phyloP scores from a whole-genome alignment of 2,113 vertebrate species.

The Symphodus melops region DNA sequence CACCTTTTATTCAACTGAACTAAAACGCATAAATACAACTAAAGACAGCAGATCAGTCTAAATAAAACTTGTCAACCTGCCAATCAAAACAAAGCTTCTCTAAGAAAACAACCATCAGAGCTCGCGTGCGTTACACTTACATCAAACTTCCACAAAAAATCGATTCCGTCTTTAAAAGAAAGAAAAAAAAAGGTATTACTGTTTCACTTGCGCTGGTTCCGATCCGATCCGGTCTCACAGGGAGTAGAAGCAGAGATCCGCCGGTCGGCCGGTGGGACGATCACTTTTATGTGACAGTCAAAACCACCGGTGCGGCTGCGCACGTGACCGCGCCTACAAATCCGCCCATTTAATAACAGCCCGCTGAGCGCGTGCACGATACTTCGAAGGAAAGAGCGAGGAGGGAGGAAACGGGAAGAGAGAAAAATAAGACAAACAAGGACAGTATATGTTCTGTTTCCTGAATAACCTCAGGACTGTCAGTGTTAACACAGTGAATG shows the following conservation, averaged over 20 bases:
- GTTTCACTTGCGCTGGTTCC: slow-evolving; percentile 14
- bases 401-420: slow-evolving; percentile 4
- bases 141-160: no score
- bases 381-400: background rate
- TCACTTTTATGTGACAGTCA: slow-evolving; percentile 62
- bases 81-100: background rate
- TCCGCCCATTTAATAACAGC: slow-evolving; percentile 72
- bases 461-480: background rate
- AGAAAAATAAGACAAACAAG: background rate
- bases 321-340: slow-evolving; percentile 54
- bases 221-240: slow-evolving; percentile 33
- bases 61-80: background rate
- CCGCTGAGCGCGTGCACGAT: slow-evolving; percentile 54
- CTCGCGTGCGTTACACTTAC: no score
- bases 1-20: background rate
- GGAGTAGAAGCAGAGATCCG: slow-evolving; percentile 17
- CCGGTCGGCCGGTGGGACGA: slow-evolving; percentile 22
- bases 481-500: background rate
- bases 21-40: background rate
- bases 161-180: no score
- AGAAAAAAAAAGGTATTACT: background rate
- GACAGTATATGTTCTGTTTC: slow-evolving; percentile 13
- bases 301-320: slow-evolving; percentile 18
- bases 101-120: background rate
- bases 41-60: background rate